A percentile compares a stretch with the other conserved stretches of the same genome.
Conservation (phyloP, 2,113 vertebrate species). For the Natator depressus region DNA sequence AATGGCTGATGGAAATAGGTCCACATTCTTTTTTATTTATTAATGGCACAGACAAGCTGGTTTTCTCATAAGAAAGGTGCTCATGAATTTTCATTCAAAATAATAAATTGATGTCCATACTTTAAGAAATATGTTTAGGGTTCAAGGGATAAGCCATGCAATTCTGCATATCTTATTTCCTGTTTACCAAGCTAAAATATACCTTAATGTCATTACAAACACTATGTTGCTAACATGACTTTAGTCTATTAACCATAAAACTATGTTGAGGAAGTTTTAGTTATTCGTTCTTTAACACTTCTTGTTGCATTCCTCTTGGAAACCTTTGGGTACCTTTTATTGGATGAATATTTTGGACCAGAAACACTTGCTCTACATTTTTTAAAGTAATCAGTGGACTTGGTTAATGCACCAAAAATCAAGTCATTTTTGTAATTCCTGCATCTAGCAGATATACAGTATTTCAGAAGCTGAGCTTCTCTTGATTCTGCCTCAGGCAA, state of each 20-base stretch:
- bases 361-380: conserved; percentile 40
- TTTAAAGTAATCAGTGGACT: conserved; percentile 43
- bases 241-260: conserved; percentile 57
- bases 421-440: conserved; percentile 50
- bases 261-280: conserved; percentile 35
- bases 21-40: conserved; percentile 80
- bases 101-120: conserved; percentile 81
- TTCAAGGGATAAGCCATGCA: conserved; percentile 78
- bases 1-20: conserved; percentile 69
- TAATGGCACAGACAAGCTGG: conserved; percentile 73
- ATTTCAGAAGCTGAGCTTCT: conserved; percentile 48
- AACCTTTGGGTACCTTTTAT: conserved; percentile 24
- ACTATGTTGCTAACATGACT: conserved; percentile 38
- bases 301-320: not conserved
- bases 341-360: conserved; percentile 29
- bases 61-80: conserved; percentile 78
- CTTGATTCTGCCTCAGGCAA: conserved; percentile 42
- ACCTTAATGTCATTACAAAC: conserved; percentile 70
- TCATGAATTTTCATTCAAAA: conserved; percentile 85
- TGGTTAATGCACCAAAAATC: conserved; percentile 62
- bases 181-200: conserved; percentile 68
- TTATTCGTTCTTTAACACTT: conserved; percentile 23
- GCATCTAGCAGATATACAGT: not conserved
- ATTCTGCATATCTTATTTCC: conserved; percentile 72
- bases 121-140: conserved; percentile 81